phyloP scores from a whole-genome alignment of 2,888 invertebrate genomes.

The Agrilus cyanescens region DNA sequence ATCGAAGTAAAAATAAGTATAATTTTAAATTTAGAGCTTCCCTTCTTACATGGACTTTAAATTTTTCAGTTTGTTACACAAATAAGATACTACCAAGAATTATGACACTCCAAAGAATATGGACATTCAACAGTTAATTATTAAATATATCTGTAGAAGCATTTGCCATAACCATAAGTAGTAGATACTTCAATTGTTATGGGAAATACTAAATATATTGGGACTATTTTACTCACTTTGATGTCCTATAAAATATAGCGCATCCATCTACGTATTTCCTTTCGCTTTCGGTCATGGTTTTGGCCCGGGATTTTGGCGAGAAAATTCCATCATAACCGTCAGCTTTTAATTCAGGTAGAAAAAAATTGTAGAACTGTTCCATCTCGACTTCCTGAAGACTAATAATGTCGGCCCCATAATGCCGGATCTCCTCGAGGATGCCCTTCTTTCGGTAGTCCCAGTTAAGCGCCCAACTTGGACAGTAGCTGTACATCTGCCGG shows the following conservation, averaged over 20 bases:
- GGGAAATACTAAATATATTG: no score
- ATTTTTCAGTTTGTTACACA: no score
- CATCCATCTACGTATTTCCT: conserved; percentile 98
- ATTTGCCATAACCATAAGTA: no score
- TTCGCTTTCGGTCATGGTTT: conserved; percentile 95
- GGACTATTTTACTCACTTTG: conserved; percentile 65
- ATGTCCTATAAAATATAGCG: conserved; percentile 92
- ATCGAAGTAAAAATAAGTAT: no score
- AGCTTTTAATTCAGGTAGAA: conserved; percentile 84
- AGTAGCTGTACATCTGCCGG: conserved; percentile 97
- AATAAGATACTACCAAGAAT: no score
- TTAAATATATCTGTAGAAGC: no score
- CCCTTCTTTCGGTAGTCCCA: conserved; percentile 99
- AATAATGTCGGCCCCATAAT: conserved; percentile 95
- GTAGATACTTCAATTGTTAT: no score
- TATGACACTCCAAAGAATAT: no score
- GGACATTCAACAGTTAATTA: no score
- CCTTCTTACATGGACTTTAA: no score
- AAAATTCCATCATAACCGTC: conserved; percentile 93
- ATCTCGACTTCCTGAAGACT: conserved; percentile 96
- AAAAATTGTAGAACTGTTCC: conserved; percentile 95
- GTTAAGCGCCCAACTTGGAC: conserved; percentile 96
- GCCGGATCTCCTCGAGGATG: conserved; percentile 91
- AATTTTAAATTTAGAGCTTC: no score
- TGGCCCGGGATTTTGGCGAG: conserved; percentile 94